A percentile compares a stretch with the other conserved stretches of the same genome.
These are phyloP conservation scores for Pampusana beccarii DNA, from an alignment of 2,113 vertebrate species.

Conservation along the genomic window DNA sequence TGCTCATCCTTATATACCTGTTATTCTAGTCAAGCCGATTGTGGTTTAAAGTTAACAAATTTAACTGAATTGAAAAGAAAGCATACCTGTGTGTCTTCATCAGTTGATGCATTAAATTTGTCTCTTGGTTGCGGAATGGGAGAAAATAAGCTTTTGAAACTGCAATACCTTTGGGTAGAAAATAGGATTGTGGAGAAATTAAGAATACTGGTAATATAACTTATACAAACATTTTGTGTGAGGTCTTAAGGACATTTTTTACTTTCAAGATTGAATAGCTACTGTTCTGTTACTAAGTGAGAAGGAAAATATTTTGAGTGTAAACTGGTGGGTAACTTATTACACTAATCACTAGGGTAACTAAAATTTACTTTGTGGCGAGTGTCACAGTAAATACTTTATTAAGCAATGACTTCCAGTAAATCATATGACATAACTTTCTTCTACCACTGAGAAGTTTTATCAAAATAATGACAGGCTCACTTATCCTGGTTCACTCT, in stretches of 20 bases:
- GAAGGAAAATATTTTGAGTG: background rate
- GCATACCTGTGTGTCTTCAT: conserved; percentile 32
- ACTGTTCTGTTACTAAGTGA: background rate
- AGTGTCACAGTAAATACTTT: background rate
- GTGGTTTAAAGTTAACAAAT: background rate
- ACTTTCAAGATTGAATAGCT: background rate
- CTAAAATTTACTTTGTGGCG: background rate
- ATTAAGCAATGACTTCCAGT: background rate
- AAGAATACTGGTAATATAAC: background rate
- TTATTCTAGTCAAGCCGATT: background rate
- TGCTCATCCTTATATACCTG: background rate
- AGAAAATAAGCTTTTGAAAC: background rate
- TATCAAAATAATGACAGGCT: background rate
- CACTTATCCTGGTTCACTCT: background rate
- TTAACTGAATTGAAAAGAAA: background rate
- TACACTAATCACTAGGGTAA: background rate
- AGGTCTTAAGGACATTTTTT: background rate
- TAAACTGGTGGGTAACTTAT: background rate
- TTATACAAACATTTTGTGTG: background rate
- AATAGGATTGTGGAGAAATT: background rate
- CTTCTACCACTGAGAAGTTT: background rate
- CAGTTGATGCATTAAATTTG: background rate
- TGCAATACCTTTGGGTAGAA: conserved; percentile 21
- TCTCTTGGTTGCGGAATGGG: conserved; percentile 45
- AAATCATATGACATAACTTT: background rate